Evolutionary conservation across 2,888 invertebrate species (phyloP).

Genomic region (Xiphydria camelus): DNA sequence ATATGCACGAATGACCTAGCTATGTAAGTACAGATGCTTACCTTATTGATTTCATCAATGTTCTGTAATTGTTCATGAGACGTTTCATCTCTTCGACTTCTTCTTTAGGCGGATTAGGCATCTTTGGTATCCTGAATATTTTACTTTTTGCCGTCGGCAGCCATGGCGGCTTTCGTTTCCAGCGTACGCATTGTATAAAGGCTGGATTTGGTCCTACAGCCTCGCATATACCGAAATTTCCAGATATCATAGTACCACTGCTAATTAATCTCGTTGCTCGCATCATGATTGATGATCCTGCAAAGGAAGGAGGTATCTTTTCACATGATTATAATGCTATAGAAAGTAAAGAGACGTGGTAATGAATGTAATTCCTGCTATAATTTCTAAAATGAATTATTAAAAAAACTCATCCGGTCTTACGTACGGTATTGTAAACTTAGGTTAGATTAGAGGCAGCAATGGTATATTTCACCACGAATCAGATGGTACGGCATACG

Average conservation of each 20-base stretch:
- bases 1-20: not conserved
- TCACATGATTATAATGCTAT: too few relatives aligned
- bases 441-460: too few relatives aligned
- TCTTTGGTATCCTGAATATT: constrained; percentile 70
- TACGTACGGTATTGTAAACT: too few relatives aligned
- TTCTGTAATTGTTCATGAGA: constrained; percentile 72
- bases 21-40: constrained; percentile 34
- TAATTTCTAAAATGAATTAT: too few relatives aligned
- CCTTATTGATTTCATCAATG: constrained; percentile 61
- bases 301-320: too few relatives aligned
- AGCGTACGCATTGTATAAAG: constrained; percentile 57
- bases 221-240: constrained; percentile 1
- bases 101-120: constrained; percentile 64
- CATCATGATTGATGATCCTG: too few relatives aligned
- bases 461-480: too few relatives aligned
- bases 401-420: too few relatives aligned
- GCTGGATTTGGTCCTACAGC: constrained; percentile 19
- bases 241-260: constrained; percentile 3
- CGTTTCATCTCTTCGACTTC: constrained; percentile 70
- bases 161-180: constrained; percentile 78
- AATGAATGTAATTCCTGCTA: too few relatives aligned
- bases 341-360: too few relatives aligned
- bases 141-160: constrained; percentile 80
- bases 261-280: constrained; percentile 2
- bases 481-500: too few relatives aligned